These are phyloP conservation scores for Hirudinaria manillensis DNA, from an alignment of 2,888 invertebrate genomes.

Conservation along the genomic window DNA sequence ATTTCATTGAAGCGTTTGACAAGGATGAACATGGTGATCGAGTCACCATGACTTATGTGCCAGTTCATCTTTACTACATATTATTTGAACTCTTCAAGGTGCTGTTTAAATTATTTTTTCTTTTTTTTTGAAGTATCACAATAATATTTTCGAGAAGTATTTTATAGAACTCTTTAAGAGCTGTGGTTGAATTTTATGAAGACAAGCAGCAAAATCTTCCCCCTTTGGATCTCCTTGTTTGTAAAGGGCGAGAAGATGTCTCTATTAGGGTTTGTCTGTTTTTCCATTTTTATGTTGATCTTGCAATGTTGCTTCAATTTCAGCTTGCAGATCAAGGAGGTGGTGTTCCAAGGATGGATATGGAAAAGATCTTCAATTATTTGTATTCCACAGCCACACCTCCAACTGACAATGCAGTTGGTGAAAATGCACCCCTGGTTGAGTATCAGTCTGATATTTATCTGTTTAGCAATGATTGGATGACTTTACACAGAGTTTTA, in stretches of 20 bases:
- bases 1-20: background rate
- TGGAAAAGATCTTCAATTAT: slow-evolving; percentile 89
- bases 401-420: slow-evolving; percentile 57
- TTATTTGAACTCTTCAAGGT: slow-evolving; percentile 91
- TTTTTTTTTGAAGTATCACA: slow-evolving; percentile 3
- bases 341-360: slow-evolving; percentile 72
- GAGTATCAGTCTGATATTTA: background rate
- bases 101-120: background rate
- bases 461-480: too few species aligned
- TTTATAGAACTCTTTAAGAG: slow-evolving; percentile 82
- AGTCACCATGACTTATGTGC: slow-evolving; percentile 66
- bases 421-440: slow-evolving; percentile 60
- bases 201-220: slow-evolving; percentile 65
- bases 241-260: slow-evolving; percentile 84
- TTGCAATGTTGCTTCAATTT: background rate
- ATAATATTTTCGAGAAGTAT: background rate
- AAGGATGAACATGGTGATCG: slow-evolving; percentile 22
- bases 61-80: slow-evolving; percentile 98
- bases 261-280: slow-evolving; percentile 76
- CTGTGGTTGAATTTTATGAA: slow-evolving; percentile 82
- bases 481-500: background rate
- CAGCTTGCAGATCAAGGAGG: slow-evolving; percentile 88
- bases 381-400: slow-evolving; percentile 99
- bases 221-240: slow-evolving; percentile 75
- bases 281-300: background rate